Evolutionary conservation across 64 coral and sea anemone genomes (phyloP).

Genomic region (Montipora sp.): DNA sequence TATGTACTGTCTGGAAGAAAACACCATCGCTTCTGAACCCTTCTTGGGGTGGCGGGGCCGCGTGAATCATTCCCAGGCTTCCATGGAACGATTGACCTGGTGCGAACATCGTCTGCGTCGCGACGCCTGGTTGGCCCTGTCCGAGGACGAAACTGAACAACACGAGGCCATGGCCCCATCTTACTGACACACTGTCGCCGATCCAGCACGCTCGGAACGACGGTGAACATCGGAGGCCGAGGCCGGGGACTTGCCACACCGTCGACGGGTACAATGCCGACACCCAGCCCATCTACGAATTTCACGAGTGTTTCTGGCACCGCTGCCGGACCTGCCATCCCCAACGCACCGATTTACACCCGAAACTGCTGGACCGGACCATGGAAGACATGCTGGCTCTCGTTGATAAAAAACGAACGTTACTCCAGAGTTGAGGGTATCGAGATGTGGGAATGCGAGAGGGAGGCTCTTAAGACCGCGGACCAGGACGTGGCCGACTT

Average conservation of each 20-base stretch:
- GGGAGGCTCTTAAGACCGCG: neutral
- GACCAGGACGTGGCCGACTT: neutral
- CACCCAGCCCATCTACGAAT: constrained; percentile 35
- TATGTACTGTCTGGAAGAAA: neutral
- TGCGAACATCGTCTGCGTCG: neutral
- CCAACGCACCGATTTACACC: neutral
- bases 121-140: neutral
- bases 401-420: neutral
- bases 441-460: constrained; percentile 13
- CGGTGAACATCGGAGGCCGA: neutral
- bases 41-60: no score
- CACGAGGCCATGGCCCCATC: no score
- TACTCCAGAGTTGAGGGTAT: neutral
- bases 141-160: no score
- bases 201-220: neutral
- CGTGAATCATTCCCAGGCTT: no score
- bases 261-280: neutral
- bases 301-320: constrained; percentile 35
- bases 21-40: neutral
- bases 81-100: neutral
- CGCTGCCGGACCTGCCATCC: neutral
- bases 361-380: neutral
- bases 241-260: neutral
- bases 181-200: no score
- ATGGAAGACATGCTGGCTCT: neutral